phyloP scores from a whole-genome alignment of 1,140 invertebrate genomes.

The Dufourea novaeangliae region DNA sequence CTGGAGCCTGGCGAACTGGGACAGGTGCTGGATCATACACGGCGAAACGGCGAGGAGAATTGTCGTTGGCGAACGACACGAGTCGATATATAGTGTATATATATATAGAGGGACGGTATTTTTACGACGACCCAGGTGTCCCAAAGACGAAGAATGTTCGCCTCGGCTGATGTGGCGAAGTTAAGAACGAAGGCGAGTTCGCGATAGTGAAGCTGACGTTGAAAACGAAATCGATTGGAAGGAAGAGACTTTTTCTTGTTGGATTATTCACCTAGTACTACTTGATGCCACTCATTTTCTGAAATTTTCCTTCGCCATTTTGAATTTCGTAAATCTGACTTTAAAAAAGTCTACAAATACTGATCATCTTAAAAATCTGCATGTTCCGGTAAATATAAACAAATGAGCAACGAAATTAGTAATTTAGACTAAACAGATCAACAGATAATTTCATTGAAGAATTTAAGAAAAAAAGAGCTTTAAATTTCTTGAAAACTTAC shows the following conservation, averaged over 20 bases:
- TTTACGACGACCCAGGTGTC: conserved; percentile 14
- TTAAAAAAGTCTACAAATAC: too few species aligned
- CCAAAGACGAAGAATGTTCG: not conserved
- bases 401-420: too few species aligned
- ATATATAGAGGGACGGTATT: conserved; percentile 2
- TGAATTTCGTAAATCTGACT: too few species aligned
- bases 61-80: not conserved
- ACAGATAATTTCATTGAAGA: too few species aligned
- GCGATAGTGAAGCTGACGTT: not conserved
- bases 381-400: too few species aligned
- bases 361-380: too few species aligned
- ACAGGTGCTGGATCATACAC: conserved; percentile 50
- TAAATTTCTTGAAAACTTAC: too few species aligned
- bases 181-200: not conserved
- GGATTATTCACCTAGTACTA: too few species aligned
- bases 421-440: too few species aligned
- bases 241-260: not conserved
- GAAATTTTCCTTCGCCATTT: too few species aligned
- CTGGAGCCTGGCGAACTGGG: conserved; percentile 25
- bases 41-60: conserved; percentile 5
- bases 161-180: not conserved
- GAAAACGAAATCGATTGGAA: not conserved
- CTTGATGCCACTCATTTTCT: too few species aligned
- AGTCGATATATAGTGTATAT: not conserved
- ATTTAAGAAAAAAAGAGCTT: too few species aligned